Evolutionary conservation across 2,113 vertebrate genomes (phyloP).

Genomic region (Regulus satrapa): DNA sequence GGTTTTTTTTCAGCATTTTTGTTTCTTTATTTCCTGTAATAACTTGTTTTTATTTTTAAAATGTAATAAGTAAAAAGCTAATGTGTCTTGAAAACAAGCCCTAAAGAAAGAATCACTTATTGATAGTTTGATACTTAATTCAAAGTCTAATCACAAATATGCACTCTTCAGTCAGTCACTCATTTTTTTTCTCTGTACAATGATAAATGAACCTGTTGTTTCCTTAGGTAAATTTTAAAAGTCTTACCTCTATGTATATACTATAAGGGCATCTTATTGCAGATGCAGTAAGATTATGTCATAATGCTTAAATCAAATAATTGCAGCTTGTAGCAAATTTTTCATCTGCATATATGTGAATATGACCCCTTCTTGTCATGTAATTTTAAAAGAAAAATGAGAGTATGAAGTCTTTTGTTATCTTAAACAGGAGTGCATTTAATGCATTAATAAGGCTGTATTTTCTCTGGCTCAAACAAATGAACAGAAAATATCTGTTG

Average conservation of each 20-base stretch:
- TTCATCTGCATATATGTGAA: background rate
- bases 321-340: background rate
- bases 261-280: background rate
- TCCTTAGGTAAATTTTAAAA: background rate
- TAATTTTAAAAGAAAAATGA: background rate
- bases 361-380: background rate
- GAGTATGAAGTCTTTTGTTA: background rate
- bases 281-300: background rate
- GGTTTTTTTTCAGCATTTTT: background rate
- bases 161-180: background rate
- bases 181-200: background rate
- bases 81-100: background rate
- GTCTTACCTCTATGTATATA: background rate
- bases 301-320: background rate
- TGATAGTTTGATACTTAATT: background rate
- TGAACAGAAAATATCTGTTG: background rate
- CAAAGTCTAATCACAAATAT: background rate
- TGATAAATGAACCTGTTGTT: background rate
- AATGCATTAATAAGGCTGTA: background rate
- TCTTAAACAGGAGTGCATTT: background rate
- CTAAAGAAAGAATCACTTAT: background rate
- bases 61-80: background rate
- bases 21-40: background rate
- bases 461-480: background rate
- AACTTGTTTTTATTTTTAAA: background rate